Percentiles rank a stretch among this genome's conserved stretches.
phyloP scores from a whole-genome alignment of 2,113 vertebrate species.

The Brachypteracias leptosomus region DNA sequence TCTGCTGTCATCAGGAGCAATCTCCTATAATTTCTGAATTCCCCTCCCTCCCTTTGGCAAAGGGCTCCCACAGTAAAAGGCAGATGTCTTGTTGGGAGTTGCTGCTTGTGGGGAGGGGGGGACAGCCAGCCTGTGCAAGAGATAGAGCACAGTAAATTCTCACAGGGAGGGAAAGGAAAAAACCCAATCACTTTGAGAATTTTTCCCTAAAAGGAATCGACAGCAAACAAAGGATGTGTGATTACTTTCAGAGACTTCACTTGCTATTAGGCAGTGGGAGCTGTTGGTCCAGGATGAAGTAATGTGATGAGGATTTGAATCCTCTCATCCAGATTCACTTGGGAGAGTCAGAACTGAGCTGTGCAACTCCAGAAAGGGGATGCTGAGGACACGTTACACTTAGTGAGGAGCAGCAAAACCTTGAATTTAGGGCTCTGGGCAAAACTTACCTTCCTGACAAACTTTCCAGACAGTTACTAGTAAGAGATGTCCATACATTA shows the following conservation, averaged over 20 bases:
- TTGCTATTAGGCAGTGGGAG: neutral
- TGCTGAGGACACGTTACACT: neutral
- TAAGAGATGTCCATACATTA: neutral
- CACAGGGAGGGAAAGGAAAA: neutral
- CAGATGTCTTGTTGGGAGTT: neutral
- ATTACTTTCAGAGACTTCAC: neutral
- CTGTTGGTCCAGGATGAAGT: neutral
- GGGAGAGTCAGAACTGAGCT: neutral
- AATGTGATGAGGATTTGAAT: neutral
- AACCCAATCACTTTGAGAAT: neutral
- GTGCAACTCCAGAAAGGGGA: neutral
- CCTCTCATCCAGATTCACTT: neutral
- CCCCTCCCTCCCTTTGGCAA: neutral
- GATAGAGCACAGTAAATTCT: neutral
- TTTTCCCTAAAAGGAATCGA: neutral
- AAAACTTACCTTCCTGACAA: neutral
- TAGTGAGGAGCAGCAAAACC: neutral
- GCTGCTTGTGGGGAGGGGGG: neutral
- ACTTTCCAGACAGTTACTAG: neutral
- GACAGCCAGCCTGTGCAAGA: neutral
- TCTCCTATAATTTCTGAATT: neutral
- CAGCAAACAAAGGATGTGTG: neutral
- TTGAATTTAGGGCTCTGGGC: neutral
- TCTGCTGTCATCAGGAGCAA: neutral
- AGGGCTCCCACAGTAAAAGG: neutral